Conservation (phyloP, 2,888 invertebrate genomes). For the Iphiclides podalirius region DNA sequence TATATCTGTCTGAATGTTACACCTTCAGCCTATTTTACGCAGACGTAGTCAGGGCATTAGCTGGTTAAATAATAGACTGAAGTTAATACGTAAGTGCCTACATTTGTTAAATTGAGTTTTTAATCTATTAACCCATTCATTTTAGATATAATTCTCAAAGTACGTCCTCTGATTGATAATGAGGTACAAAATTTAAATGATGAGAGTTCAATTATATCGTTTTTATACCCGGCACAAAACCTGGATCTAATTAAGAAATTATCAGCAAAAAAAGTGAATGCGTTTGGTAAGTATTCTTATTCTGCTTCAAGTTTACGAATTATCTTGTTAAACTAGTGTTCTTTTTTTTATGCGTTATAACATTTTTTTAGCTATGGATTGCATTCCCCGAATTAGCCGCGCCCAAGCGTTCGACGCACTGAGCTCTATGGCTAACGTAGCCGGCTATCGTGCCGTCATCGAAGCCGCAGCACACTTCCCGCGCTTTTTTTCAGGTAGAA, state of each 20-base stretch:
- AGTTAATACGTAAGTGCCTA: too few species aligned
- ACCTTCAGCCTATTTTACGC: too few species aligned
- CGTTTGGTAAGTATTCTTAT: constrained; percentile 83
- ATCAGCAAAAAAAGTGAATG: constrained; percentile 85
- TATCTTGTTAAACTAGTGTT: neutral
- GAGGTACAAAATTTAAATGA: constrained; percentile 85
- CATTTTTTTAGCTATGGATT: constrained; percentile 87
- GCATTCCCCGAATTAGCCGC: constrained; percentile 91
- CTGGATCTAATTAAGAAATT: constrained; percentile 85
- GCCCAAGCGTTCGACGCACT: constrained; percentile 95
- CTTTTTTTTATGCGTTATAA: neutral
- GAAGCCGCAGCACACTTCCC: constrained; percentile 94
- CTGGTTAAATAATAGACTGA: too few species aligned
- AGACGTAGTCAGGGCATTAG: too few species aligned
- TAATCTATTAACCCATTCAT: too few species aligned
- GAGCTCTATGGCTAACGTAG: constrained; percentile 95
- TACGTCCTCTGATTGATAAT: constrained; percentile 83
- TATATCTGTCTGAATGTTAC: too few species aligned
- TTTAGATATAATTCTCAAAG: constrained; percentile 89
- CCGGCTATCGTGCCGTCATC: constrained; percentile 92
- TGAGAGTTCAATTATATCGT: constrained; percentile 87
- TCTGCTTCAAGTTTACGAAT: neutral
- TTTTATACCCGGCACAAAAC: constrained; percentile 92
- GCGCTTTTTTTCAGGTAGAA: constrained; percentile 90
- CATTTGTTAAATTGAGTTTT: too few species aligned